Evolutionary conservation across 2,797 vertebrate genomes (phyloP).

Genomic region (Botia almorhae): DNA sequence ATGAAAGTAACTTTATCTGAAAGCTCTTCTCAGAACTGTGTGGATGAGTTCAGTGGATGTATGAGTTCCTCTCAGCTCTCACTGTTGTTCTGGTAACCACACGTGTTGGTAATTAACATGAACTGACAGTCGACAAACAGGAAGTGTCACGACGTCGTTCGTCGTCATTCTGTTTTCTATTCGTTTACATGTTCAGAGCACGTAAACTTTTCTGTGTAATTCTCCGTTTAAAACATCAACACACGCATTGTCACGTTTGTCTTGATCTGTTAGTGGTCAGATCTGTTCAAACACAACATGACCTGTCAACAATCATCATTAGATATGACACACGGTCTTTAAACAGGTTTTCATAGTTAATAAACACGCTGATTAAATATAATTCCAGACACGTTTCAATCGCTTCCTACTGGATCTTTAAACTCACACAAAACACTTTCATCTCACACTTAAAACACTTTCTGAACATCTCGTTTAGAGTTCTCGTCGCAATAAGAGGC

Average conservation of each 20-base stretch:
- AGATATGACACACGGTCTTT: neutral
- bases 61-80: too few species aligned
- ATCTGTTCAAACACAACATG: neutral
- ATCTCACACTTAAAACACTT: neutral
- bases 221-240: neutral
- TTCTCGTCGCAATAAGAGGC: neutral
- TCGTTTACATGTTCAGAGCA: too few species aligned
- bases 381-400: conserved; percentile 10
- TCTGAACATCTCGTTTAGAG: too few species aligned
- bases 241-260: neutral
- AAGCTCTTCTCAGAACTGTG: too few species aligned
- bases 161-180: neutral
- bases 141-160: neutral
- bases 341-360: neutral
- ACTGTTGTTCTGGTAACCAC: too few species aligned
- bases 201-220: too few species aligned
- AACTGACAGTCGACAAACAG: too few species aligned
- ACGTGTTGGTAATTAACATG: too few species aligned
- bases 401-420: conserved; percentile 10
- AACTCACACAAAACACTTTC: conserved; percentile 6
- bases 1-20: too few species aligned
- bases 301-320: neutral
- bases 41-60: too few species aligned
- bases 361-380: neutral
- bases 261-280: neutral